phyloP scores from a whole-genome alignment of 1,140 invertebrate genomes.

The Limonius californicus region DNA sequence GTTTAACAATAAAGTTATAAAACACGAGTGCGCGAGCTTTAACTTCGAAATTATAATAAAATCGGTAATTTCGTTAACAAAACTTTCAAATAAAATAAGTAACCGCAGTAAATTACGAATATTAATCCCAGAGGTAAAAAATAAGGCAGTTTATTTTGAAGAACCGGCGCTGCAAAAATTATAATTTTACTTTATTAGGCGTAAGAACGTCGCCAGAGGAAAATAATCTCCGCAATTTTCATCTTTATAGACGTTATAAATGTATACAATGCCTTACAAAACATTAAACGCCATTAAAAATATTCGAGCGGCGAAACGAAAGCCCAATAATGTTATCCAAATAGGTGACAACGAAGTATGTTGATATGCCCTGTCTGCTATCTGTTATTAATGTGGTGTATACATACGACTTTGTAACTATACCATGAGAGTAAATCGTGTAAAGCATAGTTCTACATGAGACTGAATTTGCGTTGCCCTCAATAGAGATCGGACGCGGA shows the following conservation, averaged over 20 bases:
- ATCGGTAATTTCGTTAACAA: neutral
- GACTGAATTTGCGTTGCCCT: slow-evolving; percentile 16
- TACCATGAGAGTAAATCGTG: slow-evolving; percentile 16
- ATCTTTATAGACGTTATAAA: slow-evolving; percentile 1
- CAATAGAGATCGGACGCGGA: slow-evolving; percentile 18
- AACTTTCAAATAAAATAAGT: slow-evolving; percentile 1
- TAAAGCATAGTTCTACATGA: slow-evolving; percentile 10
- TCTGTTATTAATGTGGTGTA: slow-evolving; percentile 9
- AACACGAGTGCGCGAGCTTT: too few relatives aligned
- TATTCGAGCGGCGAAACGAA: neutral
- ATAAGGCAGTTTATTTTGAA: slow-evolving; percentile 6
- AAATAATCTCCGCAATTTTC: slow-evolving; percentile 7
- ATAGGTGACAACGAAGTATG: neutral
- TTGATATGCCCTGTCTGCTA: neutral
- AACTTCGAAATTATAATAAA: too few relatives aligned
- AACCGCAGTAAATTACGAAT: neutral
- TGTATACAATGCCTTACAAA: slow-evolving; percentile 2
- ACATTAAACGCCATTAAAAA: neutral
- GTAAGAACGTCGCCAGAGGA: neutral
- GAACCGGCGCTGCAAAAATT: neutral
- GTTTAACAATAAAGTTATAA: slow-evolving; percentile 11
- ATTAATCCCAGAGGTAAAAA: slow-evolving; percentile 7
- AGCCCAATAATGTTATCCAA: neutral
- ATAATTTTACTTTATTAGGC: slow-evolving; percentile 4
- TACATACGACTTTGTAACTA: slow-evolving; percentile 5